Evolutionary conservation across 2,888 invertebrate species (phyloP), one percentile per base, ranked within the genome.

Genomic region (Halocaridina rubra): DNA sequence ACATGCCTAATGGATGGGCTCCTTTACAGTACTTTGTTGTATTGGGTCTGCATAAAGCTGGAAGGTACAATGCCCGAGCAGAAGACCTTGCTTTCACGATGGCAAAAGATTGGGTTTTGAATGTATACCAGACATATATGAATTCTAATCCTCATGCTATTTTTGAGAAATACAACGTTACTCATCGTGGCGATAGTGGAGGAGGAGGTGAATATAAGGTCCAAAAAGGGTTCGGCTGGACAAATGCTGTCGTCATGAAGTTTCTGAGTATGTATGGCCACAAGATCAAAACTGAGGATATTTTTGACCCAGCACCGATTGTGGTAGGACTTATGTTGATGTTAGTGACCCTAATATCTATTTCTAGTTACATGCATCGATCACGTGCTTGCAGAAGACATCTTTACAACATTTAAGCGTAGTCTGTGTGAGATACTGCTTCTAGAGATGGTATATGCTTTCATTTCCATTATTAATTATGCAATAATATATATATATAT

Each of bases 171-270:
- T 89, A 89, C 46, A 77, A 84, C 19, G 89, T 88, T 24, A 82
- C 76, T 5, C 46, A 78, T 19, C 32, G 76, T 5, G 95, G 95
- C 8, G 92, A 93, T 27, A 92, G 93, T 86, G 96, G 97, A 0
- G 95, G 95, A 22, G 97, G 97, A 0, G 98, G 98, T 0, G 98
- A 98, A 90, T 98, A 98, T 90, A 94, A 94, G 0, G 93, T 96
- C 0, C 98, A 98, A 90, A 93, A 94, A n/a, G 98, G 98, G 32
- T 98, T 98, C 90, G 98, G 98, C 2, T 98, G 98, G 98, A 94
- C 96, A 67, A 98, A 98, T 90, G 98, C 97, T 0, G 95, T 97
- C 3, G 93, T 96, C 32, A 93, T 98, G 91, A 95, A 97, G 88
- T 93, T 98, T 74, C 92, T 98, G 10, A 91, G 94, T 89, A 93